Evolutionary conservation across 92 coral and sea anemone species (phyloP), one percentile per base, ranked within the genome.

Genomic region (Hydrozoanthus gracilis): DNA sequence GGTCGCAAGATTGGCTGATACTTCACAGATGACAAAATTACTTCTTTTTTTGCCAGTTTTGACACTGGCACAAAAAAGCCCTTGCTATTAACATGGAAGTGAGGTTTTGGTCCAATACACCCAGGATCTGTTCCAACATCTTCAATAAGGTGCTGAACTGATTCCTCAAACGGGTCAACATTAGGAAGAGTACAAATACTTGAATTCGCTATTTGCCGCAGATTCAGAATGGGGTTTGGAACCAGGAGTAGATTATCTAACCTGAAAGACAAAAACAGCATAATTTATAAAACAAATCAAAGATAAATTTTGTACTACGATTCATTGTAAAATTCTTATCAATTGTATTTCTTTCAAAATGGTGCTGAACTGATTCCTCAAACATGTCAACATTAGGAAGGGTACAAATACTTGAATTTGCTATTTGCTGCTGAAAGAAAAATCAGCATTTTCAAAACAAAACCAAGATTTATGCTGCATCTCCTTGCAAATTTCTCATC

Each of bases 141-240:
- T 10, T 73, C 83, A 51, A 91, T 88, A 3, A 91, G 87, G 76
- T 88, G 87, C 65, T 86, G 90, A 44, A 91, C 90, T 0, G 93
- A 90, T 8, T 58, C 88, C 15, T 92, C 91, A 92, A 90, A 92
- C 44, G 95, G 95, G 82, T 92, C 91, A 50, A 92, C 52, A 50
- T 90, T 92, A 60, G 95, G 95, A 12, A 92, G 88, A 56, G 82
- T 87, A 49, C 95, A 92, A 4, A 83, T 84, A 20, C 86, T 90
- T 55, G 89, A 78, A 73, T 90, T 88, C 13, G 91, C 77, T 18
- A 91, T 88, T 12, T 75, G 86, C 13, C 64, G 87, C 47, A 88
- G 73, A 65, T 82, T 86, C 20, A 51, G 82, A 75, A 90, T 90
- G 46, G 93, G 91, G 71, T 83, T 91, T 77, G 91, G 91, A 78